These are phyloP conservation scores for Arrhopalites spinosus DNA, from an alignment of 2,888 invertebrate genomes.

Conservation along the genomic window DNA sequence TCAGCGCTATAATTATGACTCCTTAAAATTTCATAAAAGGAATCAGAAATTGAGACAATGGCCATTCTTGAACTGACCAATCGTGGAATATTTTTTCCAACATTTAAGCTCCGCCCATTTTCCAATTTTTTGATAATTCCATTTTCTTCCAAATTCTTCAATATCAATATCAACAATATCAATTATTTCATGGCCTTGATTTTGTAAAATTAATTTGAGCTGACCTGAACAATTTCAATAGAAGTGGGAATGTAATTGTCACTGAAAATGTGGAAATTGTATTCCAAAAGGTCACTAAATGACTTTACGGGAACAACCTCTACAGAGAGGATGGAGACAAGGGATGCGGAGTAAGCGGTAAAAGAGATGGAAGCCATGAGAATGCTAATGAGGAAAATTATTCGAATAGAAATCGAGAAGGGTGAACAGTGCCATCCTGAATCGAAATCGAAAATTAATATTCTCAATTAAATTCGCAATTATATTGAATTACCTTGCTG, in stretches of 20 bases:
- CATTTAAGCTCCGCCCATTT: neutral
- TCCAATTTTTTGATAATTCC: neutral
- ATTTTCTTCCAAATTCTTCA: neutral
- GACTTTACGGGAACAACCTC: constrained; percentile 44
- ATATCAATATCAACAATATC: neutral
- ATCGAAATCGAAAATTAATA: neutral
- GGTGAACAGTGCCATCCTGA: constrained; percentile 49
- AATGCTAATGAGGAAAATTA: constrained; percentile 48
- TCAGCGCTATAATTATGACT: constrained; percentile 3
- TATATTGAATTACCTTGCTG: constrained; percentile 41
- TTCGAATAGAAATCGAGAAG: constrained; percentile 44
- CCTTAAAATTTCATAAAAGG: neutral
- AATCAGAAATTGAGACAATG: constrained; percentile 40
- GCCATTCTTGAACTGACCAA: constrained; percentile 24
- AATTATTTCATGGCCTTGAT: neutral
- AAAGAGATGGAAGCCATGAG: constrained; percentile 44
- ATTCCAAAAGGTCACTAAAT: constrained; percentile 38
- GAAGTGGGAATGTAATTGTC: constrained; percentile 46
- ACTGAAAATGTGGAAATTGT: constrained; percentile 42
- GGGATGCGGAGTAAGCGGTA: constrained; percentile 47
- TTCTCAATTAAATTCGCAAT: neutral
- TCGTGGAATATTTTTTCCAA: neutral
- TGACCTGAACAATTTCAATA: constrained; percentile 32
- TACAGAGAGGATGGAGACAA: constrained; percentile 48
- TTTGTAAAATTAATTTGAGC: neutral